A percentile compares a stretch with the other conserved stretches of the same genome.
phyloP scores from a whole-genome alignment of 35 echinoderm and acorn worm species.

The Diadema setosum region DNA sequence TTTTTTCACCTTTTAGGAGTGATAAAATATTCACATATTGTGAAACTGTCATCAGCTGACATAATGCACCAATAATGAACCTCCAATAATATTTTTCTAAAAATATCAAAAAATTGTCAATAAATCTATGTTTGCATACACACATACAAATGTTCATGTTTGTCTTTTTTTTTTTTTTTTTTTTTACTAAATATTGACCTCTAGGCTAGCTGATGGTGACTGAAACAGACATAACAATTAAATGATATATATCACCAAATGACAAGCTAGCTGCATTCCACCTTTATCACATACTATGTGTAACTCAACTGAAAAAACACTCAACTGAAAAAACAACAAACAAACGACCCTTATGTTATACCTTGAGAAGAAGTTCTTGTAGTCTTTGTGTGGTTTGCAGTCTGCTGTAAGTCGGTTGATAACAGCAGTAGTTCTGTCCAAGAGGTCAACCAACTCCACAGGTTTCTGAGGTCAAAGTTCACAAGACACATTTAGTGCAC shows the following conservation, averaged over 20 bases:
- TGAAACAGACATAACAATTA: background rate
- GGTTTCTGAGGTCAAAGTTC: slow-evolving; percentile 44
- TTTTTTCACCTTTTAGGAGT: too few species aligned
- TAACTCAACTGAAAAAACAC: background rate
- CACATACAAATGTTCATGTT: too few species aligned
- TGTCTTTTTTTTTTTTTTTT: too few species aligned
- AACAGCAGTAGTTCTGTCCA: slow-evolving; percentile 41
- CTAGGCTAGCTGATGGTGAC: background rate
- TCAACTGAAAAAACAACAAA: too few species aligned
- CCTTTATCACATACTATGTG: background rate
- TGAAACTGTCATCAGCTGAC: too few species aligned
- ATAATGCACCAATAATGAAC: too few species aligned
- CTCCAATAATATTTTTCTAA: too few species aligned
- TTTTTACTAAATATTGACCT: background rate
- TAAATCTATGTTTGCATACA: too few species aligned
- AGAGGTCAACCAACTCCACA: slow-evolving; percentile 51
- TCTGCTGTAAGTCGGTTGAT: slow-evolving; percentile 25
- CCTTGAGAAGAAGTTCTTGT: slow-evolving; percentile 84
- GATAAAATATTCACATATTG: too few species aligned
- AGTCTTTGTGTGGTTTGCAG: slow-evolving; percentile 71
- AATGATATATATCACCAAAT: background rate
- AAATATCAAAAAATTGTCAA: too few species aligned
- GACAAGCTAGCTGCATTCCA: background rate
- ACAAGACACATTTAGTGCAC: background rate
- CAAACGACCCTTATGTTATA: too few species aligned